These are phyloP conservation scores for Operophtera brumata DNA, from an alignment of 2,888 invertebrate species.

Conservation along the genomic window DNA sequence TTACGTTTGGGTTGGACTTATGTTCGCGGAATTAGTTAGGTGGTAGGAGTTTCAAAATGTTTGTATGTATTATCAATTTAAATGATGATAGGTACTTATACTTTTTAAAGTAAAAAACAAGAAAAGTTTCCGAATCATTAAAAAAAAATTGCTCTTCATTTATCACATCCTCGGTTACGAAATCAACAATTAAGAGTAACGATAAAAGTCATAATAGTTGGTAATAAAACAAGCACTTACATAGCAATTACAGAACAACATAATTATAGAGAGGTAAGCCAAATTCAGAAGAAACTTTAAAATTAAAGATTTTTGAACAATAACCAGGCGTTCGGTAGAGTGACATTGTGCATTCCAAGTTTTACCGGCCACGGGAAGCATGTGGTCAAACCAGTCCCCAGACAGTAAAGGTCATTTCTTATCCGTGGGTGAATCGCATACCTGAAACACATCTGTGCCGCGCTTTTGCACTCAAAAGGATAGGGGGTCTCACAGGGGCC, in stretches of 20 bases:
- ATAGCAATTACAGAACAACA: constrained; percentile 27
- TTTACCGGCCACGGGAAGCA: constrained; percentile 53
- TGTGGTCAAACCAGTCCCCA: constrained; percentile 68
- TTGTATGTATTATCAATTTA: too few relatives aligned
- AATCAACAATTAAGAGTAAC: constrained; percentile 16
- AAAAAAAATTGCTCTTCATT: too few relatives aligned
- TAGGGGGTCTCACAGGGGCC: constrained; percentile 18
- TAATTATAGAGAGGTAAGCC: constrained; percentile 25
- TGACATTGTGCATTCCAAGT: constrained; percentile 58
- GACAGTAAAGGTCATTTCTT: constrained; percentile 71
- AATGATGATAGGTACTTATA: too few relatives aligned
- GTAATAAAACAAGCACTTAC: constrained; percentile 24
- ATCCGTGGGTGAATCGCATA: constrained; percentile 66
- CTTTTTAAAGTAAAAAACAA: too few relatives aligned
- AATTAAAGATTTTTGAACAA: constrained; percentile 46
- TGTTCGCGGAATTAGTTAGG: neutral
- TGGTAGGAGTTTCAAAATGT: too few relatives aligned
- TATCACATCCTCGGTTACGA: constrained; percentile 11
- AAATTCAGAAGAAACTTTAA: constrained; percentile 37
- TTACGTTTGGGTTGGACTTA: neutral
- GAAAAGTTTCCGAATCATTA: too few relatives aligned
- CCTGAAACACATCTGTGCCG: constrained; percentile 41
- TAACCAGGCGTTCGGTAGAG: constrained; percentile 38
- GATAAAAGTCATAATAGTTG: constrained; percentile 15
- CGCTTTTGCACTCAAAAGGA: constrained; percentile 27